phyloP scores from a whole-genome alignment of 2,888 invertebrate genomes.

The Lasiommata megera region DNA sequence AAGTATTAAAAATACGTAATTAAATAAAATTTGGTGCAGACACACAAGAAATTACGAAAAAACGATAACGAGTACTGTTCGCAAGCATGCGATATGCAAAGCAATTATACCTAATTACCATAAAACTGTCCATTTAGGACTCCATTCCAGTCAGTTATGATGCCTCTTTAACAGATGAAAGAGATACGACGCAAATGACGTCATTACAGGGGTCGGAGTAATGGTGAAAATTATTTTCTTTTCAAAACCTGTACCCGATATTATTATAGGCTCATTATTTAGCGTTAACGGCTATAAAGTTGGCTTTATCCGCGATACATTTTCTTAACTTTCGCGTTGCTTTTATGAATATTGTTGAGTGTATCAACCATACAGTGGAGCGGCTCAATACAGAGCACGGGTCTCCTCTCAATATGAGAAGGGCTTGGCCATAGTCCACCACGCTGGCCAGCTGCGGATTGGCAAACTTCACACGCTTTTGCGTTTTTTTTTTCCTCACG shows the following conservation, averaged over 20 bases:
- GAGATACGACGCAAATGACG: slow-evolving; percentile 37
- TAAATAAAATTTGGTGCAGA: no score
- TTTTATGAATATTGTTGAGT: neutral
- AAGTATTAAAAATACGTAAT: no score
- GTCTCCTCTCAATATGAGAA: no score
- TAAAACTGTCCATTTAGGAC: slow-evolving; percentile 7
- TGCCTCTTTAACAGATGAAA: slow-evolving; percentile 3
- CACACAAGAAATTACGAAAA: no score
- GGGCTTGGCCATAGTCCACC: no score
- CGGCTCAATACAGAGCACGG: no score
- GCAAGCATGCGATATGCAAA: neutral
- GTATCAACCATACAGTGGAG: neutral
- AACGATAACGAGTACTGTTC: neutral
- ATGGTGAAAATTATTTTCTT: slow-evolving; percentile 41
- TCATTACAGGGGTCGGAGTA: slow-evolving; percentile 42
- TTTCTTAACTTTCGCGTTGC: slow-evolving; percentile 1
- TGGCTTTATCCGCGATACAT: neutral
- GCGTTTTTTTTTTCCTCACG: no score
- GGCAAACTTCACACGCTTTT: no score
- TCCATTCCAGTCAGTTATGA: slow-evolving; percentile 1
- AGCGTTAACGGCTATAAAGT: slow-evolving; percentile 7
- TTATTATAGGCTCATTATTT: slow-evolving; percentile 9
- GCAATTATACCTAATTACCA: slow-evolving; percentile 4
- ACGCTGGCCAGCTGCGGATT: no score
- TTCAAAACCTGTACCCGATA: slow-evolving; percentile 30